These are phyloP conservation scores for Nomada flava DNA, from an alignment of 2,888 invertebrate species.

Conservation along the genomic window DNA sequence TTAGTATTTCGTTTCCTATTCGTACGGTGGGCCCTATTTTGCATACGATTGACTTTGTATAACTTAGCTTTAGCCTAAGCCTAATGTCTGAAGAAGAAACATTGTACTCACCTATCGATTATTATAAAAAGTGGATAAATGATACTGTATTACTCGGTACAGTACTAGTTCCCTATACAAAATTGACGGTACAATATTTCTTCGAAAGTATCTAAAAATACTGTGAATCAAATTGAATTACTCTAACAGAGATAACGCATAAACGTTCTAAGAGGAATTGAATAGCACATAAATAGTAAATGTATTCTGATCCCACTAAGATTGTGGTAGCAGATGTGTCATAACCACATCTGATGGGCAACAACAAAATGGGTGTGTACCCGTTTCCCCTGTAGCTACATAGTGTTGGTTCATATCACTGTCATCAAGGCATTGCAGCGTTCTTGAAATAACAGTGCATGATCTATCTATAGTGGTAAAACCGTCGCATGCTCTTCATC, in stretches of 20 bases:
- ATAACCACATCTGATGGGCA: slow-evolving; percentile 26
- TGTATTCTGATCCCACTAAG: too few species aligned
- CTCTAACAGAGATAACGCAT: background rate
- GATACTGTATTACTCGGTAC: too few species aligned
- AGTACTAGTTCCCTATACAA: too few species aligned
- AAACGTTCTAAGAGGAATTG: slow-evolving; percentile 11
- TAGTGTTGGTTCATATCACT: slow-evolving; percentile 21
- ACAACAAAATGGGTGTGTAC: slow-evolving; percentile 32
- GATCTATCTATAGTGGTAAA: slow-evolving; percentile 21
- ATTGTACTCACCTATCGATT: too few species aligned
- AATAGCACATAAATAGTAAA: slow-evolving; percentile 1
- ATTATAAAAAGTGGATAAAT: too few species aligned
- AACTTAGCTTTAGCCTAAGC: too few species aligned
- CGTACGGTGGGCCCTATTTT: too few species aligned
- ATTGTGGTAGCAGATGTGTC: background rate
- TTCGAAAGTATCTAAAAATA: too few species aligned
- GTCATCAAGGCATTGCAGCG: slow-evolving; percentile 46
- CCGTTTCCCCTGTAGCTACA: slow-evolving; percentile 27
- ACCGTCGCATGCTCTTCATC: slow-evolving; percentile 23
- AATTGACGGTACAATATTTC: too few species aligned
- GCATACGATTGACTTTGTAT: too few species aligned
- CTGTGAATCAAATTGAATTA: background rate
- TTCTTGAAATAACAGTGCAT: slow-evolving; percentile 42
- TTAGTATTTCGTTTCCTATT: too few species aligned
- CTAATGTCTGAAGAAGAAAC: too few species aligned